Conservation (phyloP, 2,888 invertebrate species). For the Arrhopalites spinosus region DNA sequence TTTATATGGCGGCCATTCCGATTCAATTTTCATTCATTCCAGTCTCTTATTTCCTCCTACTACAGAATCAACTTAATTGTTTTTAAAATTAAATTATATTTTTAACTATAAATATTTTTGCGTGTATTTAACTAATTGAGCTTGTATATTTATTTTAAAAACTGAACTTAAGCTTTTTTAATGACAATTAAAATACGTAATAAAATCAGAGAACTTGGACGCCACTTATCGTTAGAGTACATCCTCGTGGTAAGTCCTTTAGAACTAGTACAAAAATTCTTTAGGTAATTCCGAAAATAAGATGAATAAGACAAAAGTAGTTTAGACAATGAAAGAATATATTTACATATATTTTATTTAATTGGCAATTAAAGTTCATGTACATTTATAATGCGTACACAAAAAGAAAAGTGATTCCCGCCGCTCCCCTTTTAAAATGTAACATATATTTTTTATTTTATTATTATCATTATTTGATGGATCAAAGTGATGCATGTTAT, state of each 20-base stretch:
- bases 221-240: no score
- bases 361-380: not conserved
- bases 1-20: not conserved
- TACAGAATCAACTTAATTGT: not conserved
- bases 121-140: no score
- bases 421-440: no score
- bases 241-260: no score
- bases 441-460: not conserved
- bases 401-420: not conserved
- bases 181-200: not conserved
- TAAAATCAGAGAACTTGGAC: not conserved
- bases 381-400: constrained; percentile 2
- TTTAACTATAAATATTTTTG: not conserved
- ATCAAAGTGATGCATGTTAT: constrained; percentile 39
- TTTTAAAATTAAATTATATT: not conserved
- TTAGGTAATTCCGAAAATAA: no score
- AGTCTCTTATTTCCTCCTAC: no score
- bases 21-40: not conserved
- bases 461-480: constrained; percentile 27
- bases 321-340: not conserved
- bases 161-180: no score
- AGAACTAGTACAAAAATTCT: no score
- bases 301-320: no score
- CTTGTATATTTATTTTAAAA: no score
- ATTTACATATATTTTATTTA: not conserved